Base-by-base conservation (phyloP, 2,888 invertebrate species). In the Synanthedon tipuliformis region DNA sequence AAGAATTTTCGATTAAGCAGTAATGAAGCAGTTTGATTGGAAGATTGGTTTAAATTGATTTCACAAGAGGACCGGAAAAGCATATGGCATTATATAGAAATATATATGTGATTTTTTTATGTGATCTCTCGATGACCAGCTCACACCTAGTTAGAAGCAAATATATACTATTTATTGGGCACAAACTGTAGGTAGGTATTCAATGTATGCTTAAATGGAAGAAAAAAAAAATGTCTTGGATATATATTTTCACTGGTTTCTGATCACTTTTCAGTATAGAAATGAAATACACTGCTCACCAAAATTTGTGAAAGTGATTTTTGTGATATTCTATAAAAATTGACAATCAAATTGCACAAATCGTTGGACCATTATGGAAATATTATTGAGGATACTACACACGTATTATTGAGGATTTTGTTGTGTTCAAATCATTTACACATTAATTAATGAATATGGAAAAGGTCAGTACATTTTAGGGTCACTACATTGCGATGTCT, bases 391-490 rank as follows among this genome's bases (percentile, higher is more conserved):
- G 64, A 66, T 63, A 62, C 60, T 59, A 61, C 63, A 68, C 65
- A 63, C 59, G 61, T 63, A 65, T 63, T 60, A 58, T 68, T 68
- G 69, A 69, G 70, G 71, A 72, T 64, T 61, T 64, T 65, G 58
- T 65, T 59, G 60, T 62, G 60, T 68, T 68, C 64, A 69, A 69
- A 68, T 65, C 67, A 69, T 73, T 69, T 68, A 67, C 67, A 73
- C 67, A 69, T 71, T 68, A 69, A 66, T 68, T 71, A 64, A 64
- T 64, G 60, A 63, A 68, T 16, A 65, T 68, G 67, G 60, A 74
- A 64, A 85, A 88, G 88, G 84, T 88, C 82, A 88, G 86, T 88
- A 88, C 79, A 75, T 61, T 65, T 62, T 72, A 80, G 81, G 84
- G 77, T 78, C 75, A 72, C 68, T 73, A 64, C 74, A 76, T 77